Percentiles rank a stretch among this genome's conserved stretches.
Evolutionary conservation across 2,888 invertebrate species (phyloP).

Genomic region (Stictocephala bisonia): DNA sequence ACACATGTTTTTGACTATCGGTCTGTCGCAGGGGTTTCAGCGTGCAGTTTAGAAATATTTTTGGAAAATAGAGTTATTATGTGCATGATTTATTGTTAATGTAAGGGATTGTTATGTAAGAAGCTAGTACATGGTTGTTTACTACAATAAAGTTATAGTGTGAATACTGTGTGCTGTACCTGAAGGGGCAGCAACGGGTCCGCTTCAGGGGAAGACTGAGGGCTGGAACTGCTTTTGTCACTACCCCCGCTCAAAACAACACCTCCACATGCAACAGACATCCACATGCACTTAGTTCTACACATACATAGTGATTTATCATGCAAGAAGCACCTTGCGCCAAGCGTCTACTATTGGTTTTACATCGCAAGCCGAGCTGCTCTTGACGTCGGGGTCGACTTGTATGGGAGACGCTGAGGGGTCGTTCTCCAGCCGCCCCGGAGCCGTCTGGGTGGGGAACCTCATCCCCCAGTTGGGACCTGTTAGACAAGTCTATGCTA

Average conservation of each 20-base stretch:
- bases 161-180: constrained; percentile 15
- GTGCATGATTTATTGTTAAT: no score
- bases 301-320: neutral
- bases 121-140: no score
- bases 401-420: constrained; percentile 53
- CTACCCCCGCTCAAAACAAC: constrained; percentile 37
- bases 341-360: constrained; percentile 28
- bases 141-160: no score
- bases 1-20: no score
- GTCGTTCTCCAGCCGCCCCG: constrained; percentile 63
- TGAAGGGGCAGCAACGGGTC: constrained; percentile 16
- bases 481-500: constrained; percentile 11
- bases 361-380: constrained; percentile 8
- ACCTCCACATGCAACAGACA: constrained; percentile 34
- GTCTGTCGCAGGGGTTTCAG: no score
- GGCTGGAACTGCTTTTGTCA: constrained; percentile 21
- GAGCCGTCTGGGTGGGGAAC: constrained; percentile 64
- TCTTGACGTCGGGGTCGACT: neutral
- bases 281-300: neutral
- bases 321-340: constrained; percentile 1
- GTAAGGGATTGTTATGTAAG: no score
- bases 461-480: constrained; percentile 41
- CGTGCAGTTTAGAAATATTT: no score
- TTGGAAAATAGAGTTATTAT: no score
- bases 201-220: constrained; percentile 26